These are phyloP conservation scores for Cassiopea xamachana DNA, from an alignment of 30 jellyfish, hydroid and myxozoan genomes.

Conservation along the genomic window DNA sequence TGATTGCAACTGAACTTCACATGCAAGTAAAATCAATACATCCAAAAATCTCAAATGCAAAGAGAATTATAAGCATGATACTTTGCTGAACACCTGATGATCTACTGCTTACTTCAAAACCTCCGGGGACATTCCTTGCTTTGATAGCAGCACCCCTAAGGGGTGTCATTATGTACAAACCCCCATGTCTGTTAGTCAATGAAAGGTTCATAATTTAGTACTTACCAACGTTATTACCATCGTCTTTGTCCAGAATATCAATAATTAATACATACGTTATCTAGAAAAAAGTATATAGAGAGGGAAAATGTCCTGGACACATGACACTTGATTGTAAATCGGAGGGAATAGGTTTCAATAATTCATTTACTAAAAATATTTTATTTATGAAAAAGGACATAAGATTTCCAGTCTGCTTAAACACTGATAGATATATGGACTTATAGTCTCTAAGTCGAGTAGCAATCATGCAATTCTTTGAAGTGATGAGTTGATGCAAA, in stretches of 20 bases:
- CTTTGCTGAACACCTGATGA: no score
- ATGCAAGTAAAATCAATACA: no score
- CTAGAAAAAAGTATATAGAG: conserved; percentile 31
- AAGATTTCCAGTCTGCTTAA: neutral
- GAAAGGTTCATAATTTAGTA: neutral
- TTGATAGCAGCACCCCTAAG: neutral
- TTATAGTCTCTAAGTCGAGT: no score
- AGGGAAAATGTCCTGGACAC: neutral
- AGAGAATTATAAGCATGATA: no score
- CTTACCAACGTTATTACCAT: conserved; percentile 71
- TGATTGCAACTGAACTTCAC: no score
- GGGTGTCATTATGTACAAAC: neutral
- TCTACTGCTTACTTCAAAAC: no score
- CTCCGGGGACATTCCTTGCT: no score
- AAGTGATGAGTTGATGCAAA: no score
- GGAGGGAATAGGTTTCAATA: conserved; percentile 3
- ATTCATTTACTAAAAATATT: conserved; percentile 15
- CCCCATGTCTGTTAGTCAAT: neutral
- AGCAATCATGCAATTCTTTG: no score
- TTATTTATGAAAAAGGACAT: neutral
- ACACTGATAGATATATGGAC: no score
- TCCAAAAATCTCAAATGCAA: no score
- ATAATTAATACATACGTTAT: conserved; percentile 75
- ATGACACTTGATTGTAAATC: neutral
- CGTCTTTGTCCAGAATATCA: conserved; percentile 80